Evolutionary conservation across 2,888 invertebrate genomes (phyloP).

Genomic region (Odontomyia ornata): DNA sequence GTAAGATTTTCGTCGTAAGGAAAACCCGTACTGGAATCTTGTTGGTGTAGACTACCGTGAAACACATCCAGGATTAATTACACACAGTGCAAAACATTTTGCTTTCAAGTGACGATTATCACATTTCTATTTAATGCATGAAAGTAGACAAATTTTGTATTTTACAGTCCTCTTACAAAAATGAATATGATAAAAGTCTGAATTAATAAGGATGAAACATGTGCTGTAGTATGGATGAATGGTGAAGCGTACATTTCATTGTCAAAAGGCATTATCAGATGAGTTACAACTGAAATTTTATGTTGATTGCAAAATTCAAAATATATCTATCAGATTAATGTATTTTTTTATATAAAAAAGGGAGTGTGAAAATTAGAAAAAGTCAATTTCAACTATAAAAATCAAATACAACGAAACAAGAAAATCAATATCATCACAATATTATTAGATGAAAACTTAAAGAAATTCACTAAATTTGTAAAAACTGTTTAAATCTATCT

Average conservation of each 20-base stretch:
- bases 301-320: constrained; percentile 1
- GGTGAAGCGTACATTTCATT: not conserved
- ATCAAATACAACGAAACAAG: not conserved
- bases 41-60: too few relatives aligned
- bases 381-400: not conserved
- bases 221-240: not conserved
- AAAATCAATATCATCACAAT: not conserved
- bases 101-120: too few relatives aligned
- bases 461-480: constrained; percentile 24
- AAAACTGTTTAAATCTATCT: too few relatives aligned
- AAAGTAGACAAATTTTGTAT: too few relatives aligned
- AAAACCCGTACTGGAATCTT: too few relatives aligned
- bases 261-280: not conserved
- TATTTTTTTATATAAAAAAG: not conserved
- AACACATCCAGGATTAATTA: too few relatives aligned
- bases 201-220: not conserved
- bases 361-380: constrained; percentile 10
- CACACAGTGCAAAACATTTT: too few relatives aligned
- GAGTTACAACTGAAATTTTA: not conserved
- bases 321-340: not conserved
- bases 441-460: constrained; percentile 10
- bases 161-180: too few relatives aligned
- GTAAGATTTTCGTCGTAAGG: too few relatives aligned
- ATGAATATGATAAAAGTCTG: too few relatives aligned
- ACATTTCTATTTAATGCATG: too few relatives aligned